phyloP scores from a whole-genome alignment of 2,797 vertebrate genomes.

The Chelonia mydas region DNA sequence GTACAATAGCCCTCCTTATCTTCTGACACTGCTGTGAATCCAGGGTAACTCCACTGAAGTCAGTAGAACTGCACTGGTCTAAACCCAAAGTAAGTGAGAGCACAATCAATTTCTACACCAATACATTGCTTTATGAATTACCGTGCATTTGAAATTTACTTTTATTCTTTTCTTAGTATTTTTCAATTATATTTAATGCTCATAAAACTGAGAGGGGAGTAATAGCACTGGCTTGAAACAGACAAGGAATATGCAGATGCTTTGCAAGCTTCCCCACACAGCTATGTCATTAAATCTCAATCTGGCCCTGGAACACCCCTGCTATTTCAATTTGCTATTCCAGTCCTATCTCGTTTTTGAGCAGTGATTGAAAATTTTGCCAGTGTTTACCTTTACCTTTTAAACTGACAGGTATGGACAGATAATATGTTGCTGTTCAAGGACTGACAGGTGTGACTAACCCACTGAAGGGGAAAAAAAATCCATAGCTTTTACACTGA shows the following conservation, averaged over 20 bases:
- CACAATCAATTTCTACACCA: background rate
- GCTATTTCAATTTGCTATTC: background rate
- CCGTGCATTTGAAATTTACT: constrained; percentile 55
- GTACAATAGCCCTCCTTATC: background rate
- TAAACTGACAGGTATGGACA: background rate
- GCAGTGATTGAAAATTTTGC: background rate
- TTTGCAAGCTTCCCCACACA: background rate
- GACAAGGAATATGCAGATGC: background rate
- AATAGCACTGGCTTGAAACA: background rate
- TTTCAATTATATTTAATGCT: constrained; percentile 38
- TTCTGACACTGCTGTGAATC: background rate
- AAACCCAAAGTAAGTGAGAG: background rate
- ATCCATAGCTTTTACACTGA: background rate
- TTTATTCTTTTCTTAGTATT: constrained; percentile 54
- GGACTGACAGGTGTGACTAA: background rate
- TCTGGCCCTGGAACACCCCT: background rate
- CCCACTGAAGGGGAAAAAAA: background rate
- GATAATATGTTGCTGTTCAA: background rate
- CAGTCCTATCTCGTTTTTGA: background rate
- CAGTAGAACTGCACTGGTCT: background rate
- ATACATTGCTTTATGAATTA: background rate
- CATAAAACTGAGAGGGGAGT: constrained; percentile 14
- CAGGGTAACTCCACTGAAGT: background rate
- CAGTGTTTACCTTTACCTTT: background rate
- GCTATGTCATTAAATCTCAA: background rate